These are phyloP conservation scores for Antigone vipio DNA, from an alignment of 2,113 vertebrate genomes.

Conservation along the genomic window DNA sequence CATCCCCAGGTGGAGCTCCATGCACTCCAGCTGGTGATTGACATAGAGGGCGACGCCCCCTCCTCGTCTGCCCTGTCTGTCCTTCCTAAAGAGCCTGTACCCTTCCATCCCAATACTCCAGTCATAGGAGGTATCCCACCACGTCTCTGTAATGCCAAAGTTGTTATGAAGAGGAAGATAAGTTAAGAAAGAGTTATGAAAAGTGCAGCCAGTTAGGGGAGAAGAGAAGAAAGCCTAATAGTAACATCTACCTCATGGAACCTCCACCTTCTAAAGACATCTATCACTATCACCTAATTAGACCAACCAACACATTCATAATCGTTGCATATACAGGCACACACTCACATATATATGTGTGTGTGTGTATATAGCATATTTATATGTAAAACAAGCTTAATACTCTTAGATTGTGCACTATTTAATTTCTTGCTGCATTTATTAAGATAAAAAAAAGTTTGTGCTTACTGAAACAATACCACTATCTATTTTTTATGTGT, in stretches of 20 bases:
- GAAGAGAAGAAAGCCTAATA: background rate
- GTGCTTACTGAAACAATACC: background rate
- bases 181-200: background rate
- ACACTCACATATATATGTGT: background rate
- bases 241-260: background rate
- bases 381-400: background rate
- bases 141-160: background rate
- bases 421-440: background rate
- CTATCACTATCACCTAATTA: background rate
- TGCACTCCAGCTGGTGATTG: no score
- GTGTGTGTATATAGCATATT: background rate
- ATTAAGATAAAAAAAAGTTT: background rate
- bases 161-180: background rate
- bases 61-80: no score
- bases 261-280: background rate
- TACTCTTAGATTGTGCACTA: background rate
- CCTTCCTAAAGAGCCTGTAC: no score
- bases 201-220: background rate
- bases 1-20: no score
- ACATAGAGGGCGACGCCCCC: no score
- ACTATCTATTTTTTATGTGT: background rate
- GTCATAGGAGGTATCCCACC: no score
- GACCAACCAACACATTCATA: background rate
- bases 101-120: no score
- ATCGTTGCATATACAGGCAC: fast-evolving